Conservation (phyloP, 2,797 vertebrate genomes). For the Zalophus californianus region DNA sequence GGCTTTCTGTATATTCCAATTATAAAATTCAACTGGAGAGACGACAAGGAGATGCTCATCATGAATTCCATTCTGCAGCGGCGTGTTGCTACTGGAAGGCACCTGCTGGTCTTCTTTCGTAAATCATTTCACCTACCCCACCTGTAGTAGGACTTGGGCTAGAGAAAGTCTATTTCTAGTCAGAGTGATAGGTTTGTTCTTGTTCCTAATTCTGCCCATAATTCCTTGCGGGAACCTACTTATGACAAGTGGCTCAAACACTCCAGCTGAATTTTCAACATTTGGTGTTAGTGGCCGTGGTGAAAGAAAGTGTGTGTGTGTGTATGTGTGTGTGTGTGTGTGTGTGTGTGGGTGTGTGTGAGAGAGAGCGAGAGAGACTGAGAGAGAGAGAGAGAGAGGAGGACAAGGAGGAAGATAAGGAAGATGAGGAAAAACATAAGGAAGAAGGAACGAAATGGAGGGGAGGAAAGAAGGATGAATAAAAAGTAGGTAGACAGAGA, state of each 20-base stretch:
- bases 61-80: not conserved
- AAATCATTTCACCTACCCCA: not conserved
- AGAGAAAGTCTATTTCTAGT: not conserved
- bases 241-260: not conserved
- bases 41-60: not conserved
- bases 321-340: not conserved
- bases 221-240: not conserved
- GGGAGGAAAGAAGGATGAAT: not conserved
- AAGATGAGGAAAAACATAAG: not conserved
- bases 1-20: not conserved
- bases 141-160: not conserved
- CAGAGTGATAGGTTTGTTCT: not conserved
- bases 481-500: not conserved
- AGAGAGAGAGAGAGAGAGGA: not conserved
- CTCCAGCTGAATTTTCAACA: not conserved
- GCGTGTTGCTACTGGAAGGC: not conserved
- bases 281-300: not conserved
- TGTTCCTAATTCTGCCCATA: not conserved
- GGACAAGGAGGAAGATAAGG: not conserved
- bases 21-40: not conserved
- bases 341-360: not conserved
- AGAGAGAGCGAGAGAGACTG: not conserved
- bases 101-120: not conserved
- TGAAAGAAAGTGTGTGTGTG: not conserved
- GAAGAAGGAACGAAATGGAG: not conserved